Evolutionary conservation across 2,797 vertebrate species (phyloP).

Genomic region (Lepus oiostolus): DNA sequence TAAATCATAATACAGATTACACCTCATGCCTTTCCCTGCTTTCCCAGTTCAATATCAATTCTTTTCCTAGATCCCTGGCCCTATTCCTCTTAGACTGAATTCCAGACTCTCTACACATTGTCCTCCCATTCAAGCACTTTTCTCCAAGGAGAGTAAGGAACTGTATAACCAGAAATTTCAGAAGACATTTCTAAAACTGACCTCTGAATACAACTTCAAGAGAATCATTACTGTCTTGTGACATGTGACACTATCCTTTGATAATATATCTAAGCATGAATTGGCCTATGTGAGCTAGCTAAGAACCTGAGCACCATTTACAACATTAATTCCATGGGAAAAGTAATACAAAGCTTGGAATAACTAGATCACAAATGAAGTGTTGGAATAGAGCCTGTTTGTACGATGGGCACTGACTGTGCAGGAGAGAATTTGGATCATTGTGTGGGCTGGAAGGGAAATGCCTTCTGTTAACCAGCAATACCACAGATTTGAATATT

Average conservation of each 20-base stretch:
- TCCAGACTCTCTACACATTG: neutral
- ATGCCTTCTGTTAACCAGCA: slow-evolving; percentile 77
- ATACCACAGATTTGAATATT: slow-evolving; percentile 79
- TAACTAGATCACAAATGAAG: slow-evolving; percentile 37
- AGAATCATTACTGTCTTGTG: neutral
- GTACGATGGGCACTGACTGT: slow-evolving; percentile 69
- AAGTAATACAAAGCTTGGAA: slow-evolving; percentile 46
- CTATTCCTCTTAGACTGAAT: neutral
- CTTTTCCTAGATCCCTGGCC: neutral
- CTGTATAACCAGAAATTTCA: neutral
- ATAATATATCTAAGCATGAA: slow-evolving; percentile 45
- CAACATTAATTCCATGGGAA: slow-evolving; percentile 40
- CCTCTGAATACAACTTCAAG: neutral
- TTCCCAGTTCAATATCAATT: neutral
- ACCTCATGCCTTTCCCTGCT: neutral
- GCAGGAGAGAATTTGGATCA: slow-evolving; percentile 69
- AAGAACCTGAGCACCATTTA: slow-evolving; percentile 26
- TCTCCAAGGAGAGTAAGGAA: neutral
- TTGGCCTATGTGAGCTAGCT: neutral
- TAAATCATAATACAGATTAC: neutral
- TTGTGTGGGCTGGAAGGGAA: slow-evolving; percentile 64
- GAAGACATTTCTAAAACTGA: slow-evolving; percentile 10
- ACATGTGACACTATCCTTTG: neutral
- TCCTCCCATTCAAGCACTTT: neutral
- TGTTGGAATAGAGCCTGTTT: slow-evolving; percentile 41